Evolutionary conservation across 2,888 invertebrate species (phyloP).

Genomic region (Euzetes globulus): DNA sequence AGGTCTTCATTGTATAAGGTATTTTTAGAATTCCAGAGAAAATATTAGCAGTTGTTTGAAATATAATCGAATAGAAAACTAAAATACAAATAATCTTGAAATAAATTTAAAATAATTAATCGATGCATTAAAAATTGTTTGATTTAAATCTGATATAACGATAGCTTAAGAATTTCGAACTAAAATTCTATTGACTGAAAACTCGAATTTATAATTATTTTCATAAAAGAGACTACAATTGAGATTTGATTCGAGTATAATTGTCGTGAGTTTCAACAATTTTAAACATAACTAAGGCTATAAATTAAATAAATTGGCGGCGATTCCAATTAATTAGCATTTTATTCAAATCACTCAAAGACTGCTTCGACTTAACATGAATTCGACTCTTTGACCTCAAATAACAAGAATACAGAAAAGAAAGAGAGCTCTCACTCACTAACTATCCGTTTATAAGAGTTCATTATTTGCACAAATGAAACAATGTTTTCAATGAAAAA

Average conservation of each 20-base stretch:
- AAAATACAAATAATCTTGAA: too few species aligned
- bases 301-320: background rate
- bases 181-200: too few species aligned
- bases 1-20: too few species aligned
- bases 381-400: constrained; percentile 17
- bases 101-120: too few species aligned
- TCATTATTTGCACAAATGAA: background rate
- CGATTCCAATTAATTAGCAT: constrained; percentile 4
- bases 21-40: too few species aligned
- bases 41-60: too few species aligned
- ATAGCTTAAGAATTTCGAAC: too few species aligned
- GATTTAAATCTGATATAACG: too few species aligned
- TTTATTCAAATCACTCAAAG: background rate
- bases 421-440: background rate
- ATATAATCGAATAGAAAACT: too few species aligned
- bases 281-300: background rate
- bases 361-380: background rate
- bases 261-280: background rate
- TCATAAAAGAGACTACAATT: too few species aligned
- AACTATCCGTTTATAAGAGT: background rate
- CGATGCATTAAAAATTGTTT: too few species aligned
- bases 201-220: too few species aligned
- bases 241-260: background rate
- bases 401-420: background rate
- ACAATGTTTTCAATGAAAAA: background rate